Conservation (phyloP, 2,113 vertebrate genomes). For the Malurus elegans region DNA sequence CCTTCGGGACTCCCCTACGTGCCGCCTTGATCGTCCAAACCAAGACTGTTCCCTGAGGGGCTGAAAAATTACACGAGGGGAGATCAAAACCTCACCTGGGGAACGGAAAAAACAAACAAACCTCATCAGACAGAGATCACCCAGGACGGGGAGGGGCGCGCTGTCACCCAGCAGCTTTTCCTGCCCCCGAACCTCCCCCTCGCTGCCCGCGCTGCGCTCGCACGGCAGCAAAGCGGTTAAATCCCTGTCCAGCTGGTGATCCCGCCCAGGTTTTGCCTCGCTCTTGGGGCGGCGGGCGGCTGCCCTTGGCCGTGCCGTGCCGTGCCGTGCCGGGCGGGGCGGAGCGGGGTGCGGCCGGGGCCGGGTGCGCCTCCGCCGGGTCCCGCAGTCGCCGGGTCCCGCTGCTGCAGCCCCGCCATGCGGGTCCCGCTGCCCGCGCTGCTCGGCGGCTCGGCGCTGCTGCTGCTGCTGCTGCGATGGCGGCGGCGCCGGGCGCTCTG, state of each 20-base stretch:
- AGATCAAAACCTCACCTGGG: neutral
- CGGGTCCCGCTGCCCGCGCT: neutral
- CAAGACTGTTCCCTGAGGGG: neutral
- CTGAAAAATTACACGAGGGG: neutral
- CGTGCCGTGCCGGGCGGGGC: neutral
- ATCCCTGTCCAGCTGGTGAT: neutral
- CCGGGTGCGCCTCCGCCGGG: neutral
- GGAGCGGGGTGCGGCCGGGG: neutral
- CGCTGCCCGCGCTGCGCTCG: neutral
- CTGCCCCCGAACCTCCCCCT: neutral
- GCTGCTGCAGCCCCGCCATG: neutral
- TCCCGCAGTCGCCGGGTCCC: neutral
- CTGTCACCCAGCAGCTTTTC: neutral
- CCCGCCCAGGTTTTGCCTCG: conserved; percentile 36
- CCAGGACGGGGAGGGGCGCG: neutral
- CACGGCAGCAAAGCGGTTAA: neutral
- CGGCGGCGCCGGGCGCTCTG: neutral
- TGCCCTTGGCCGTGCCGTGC: neutral
- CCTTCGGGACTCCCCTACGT: neutral
- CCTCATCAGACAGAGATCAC: neutral
- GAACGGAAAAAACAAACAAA: neutral
- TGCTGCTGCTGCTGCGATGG: conserved; percentile 49
- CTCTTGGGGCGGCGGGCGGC: neutral
- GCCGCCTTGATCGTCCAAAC: neutral
- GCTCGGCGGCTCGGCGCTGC: neutral